Conservation (phyloP, 1,140 invertebrate genomes). For the Ectropis grisescens region DNA sequence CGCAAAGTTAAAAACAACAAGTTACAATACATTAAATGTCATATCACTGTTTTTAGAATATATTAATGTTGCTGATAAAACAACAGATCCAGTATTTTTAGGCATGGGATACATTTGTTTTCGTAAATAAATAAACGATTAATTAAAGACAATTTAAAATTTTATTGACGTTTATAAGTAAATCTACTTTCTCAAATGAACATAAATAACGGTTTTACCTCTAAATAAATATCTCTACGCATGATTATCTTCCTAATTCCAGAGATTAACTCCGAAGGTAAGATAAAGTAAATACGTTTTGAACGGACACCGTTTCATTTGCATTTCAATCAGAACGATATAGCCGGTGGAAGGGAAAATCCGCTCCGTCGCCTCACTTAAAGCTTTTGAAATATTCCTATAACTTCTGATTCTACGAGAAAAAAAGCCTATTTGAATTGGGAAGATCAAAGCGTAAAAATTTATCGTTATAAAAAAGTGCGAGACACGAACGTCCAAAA, state of each 20-base stretch:
- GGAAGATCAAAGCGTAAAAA: slow-evolving; percentile 68
- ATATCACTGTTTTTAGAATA: no score
- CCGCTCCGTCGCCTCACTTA: slow-evolving; percentile 61
- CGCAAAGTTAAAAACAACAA: no score
- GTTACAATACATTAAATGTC: no score
- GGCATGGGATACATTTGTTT: no score
- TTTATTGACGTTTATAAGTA: no score
- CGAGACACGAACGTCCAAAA: slow-evolving; percentile 53
- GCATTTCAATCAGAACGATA: slow-evolving; percentile 66
- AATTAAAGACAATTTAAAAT: no score
- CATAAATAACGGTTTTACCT: no score
- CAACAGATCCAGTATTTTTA: no score
- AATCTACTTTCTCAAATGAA: no score
- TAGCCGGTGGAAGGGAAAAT: slow-evolving; percentile 62
- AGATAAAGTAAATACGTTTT: slow-evolving; percentile 57
- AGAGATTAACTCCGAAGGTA: slow-evolving; percentile 45
- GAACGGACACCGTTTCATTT: slow-evolving; percentile 62
- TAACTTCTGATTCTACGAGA: slow-evolving; percentile 62
- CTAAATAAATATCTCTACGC: no score
- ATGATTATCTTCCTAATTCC: slow-evolving; percentile 35
- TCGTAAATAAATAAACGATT: no score
- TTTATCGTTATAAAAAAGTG: slow-evolving; percentile 62
- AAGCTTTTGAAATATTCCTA: slow-evolving; percentile 68
- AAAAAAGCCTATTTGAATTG: slow-evolving; percentile 68
- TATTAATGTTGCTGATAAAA: no score